phyloP scores from a whole-genome alignment of 2,797 vertebrate genomes.

The Sebastolobus alascanus region DNA sequence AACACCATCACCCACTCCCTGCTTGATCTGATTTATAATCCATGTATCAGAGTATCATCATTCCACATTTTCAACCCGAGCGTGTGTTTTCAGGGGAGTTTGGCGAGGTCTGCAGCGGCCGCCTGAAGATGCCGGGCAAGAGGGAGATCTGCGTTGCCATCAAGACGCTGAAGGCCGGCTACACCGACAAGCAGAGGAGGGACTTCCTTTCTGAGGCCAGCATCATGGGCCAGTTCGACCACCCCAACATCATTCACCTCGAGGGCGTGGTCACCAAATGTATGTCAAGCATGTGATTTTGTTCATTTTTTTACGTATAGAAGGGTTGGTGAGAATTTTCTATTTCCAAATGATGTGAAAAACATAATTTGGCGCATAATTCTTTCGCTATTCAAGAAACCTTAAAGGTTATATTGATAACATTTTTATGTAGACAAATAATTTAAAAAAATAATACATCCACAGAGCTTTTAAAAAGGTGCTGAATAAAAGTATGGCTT shows the following conservation, averaged over 20 bases:
- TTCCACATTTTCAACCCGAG: constrained; percentile 11
- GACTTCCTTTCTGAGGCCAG: constrained; percentile 98
- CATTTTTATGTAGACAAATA: no score
- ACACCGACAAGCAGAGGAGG: constrained; percentile 96
- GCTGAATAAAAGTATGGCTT: no score
- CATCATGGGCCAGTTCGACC: constrained; percentile 99
- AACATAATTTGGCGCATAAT: constrained; percentile 16
- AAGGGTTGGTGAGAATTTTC: background rate
- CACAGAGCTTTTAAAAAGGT: no score
- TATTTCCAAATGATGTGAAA: background rate
- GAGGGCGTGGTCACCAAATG: constrained; percentile 99
- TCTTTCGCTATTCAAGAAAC: background rate
- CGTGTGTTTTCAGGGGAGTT: constrained; percentile 89
- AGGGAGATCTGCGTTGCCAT: constrained; percentile 98
- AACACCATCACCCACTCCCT: background rate
- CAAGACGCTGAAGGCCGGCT: constrained; percentile 97
- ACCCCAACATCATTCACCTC: constrained; percentile 98
- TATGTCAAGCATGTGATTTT: constrained; percentile 78
- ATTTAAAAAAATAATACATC: no score
- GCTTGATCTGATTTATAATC: constrained; percentile 44
- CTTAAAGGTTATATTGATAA: background rate
- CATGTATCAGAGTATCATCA: constrained; percentile 24
- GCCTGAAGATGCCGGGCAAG: constrained; percentile 96
- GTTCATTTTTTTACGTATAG: accelerated
- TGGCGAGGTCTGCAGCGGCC: constrained; percentile 97